Conservation (phyloP, 2,113 vertebrate species). For the Dinomys branickii region DNA sequence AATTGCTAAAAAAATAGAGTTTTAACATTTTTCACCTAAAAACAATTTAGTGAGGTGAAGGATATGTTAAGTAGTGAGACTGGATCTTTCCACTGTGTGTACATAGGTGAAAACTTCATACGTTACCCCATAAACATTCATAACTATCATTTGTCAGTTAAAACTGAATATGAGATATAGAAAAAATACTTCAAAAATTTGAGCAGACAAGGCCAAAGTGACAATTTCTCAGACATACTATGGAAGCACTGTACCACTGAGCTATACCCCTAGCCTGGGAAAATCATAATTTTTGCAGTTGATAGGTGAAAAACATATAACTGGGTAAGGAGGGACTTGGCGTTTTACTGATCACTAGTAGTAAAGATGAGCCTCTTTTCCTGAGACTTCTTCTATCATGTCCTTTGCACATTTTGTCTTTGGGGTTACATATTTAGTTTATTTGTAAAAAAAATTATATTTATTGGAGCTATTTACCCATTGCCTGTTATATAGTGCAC, state of each 20-base stretch:
- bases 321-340: not conserved
- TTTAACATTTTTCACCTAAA: not conserved
- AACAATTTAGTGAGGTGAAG: not conserved
- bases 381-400: conserved; percentile 4
- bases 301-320: conserved; percentile 39
- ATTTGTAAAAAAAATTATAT: conserved; percentile 27
- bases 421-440: conserved; percentile 55
- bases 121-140: not conserved
- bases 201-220: not conserved
- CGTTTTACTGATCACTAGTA: conserved; percentile 7
- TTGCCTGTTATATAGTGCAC: conserved; percentile 8
- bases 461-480: conserved; percentile 44
- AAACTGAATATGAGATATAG: not conserved
- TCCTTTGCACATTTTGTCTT: conserved; percentile 37
- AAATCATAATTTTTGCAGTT: conserved; percentile 2
- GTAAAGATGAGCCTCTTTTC: not conserved
- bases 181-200: conserved; percentile 26
- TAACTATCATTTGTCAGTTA: not conserved
- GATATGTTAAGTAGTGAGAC: not conserved
- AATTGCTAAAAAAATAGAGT: not conserved
- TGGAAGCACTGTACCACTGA: not conserved
- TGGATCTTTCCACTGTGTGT: not conserved
- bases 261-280: not conserved
- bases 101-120: not conserved
- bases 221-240: not conserved